Conservation (phyloP, 2,113 vertebrate species). For the Empidonax alnorum region DNA sequence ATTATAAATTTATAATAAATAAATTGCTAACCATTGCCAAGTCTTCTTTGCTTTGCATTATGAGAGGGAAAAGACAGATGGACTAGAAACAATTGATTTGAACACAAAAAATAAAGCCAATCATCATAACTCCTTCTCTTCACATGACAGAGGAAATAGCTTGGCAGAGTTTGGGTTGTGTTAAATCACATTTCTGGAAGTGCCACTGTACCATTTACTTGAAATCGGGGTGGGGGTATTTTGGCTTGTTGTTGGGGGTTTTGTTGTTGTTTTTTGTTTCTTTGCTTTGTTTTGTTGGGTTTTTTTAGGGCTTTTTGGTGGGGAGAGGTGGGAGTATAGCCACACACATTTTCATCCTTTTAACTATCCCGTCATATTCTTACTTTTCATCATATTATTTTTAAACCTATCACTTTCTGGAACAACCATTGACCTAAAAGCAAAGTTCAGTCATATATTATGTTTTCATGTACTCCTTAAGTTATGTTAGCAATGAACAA, state of each 20-base stretch:
- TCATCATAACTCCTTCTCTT: background rate
- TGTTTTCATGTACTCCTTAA: background rate
- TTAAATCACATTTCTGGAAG: background rate
- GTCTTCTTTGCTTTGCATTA: background rate
- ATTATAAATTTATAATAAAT: background rate
- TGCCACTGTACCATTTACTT: background rate
- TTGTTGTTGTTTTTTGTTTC: background rate
- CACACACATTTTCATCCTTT: background rate
- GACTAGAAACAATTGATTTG: background rate
- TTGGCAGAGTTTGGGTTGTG: background rate
- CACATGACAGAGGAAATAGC: background rate
- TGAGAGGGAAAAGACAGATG: background rate
- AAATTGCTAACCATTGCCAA: background rate
- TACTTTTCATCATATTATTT: background rate
- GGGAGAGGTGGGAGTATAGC: fast-evolving
- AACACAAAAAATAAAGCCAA: background rate
- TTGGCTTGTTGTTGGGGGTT: background rate
- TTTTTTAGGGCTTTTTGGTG: background rate
- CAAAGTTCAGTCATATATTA: background rate
- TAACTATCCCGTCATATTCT: background rate
- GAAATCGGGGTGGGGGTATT: background rate
- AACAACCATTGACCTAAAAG: background rate
- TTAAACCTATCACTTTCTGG: background rate
- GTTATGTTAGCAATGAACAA: background rate
- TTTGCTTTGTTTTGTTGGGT: background rate